Percentiles rank a stretch among this genome's conserved stretches.
phyloP scores from a whole-genome alignment of 2,113 vertebrate species.

The Clarias batrachus region DNA sequence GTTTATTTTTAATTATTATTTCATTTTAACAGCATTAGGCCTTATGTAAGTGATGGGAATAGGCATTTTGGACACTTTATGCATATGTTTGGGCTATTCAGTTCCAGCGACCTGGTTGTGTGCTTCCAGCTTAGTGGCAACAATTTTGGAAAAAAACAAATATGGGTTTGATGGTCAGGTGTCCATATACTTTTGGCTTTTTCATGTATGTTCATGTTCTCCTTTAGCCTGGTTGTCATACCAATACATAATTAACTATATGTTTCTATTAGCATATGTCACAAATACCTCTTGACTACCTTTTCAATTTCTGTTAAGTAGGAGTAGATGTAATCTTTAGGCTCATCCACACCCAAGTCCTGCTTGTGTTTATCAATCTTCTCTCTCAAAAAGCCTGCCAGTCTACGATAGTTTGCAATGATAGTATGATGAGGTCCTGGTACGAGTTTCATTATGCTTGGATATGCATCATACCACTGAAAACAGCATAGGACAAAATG shows the following conservation, averaged over 20 bases:
- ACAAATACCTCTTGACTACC: constrained; percentile 60
- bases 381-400: constrained; percentile 65
- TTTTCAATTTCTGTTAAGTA: constrained; percentile 81
- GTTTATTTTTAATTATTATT: neutral
- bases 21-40: neutral
- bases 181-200: neutral
- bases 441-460: constrained; percentile 70
- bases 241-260: constrained; percentile 4
- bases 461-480: constrained; percentile 75
- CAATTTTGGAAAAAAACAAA: neutral
- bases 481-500: constrained; percentile 8
- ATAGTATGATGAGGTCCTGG: constrained; percentile 80
- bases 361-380: constrained; percentile 73
- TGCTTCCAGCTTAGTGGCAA: neutral
- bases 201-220: neutral
- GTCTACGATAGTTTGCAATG: constrained; percentile 54
- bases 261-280: neutral
- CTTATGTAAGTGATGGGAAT: neutral
- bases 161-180: neutral
- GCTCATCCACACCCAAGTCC: constrained; percentile 72
- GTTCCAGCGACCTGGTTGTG: neutral
- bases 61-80: neutral
- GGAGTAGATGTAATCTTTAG: constrained; percentile 78
- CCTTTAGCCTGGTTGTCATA: neutral
- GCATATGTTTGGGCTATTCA: neutral